Conservation (phyloP, 2,113 vertebrate species). For the Nymphicus hollandicus region DNA sequence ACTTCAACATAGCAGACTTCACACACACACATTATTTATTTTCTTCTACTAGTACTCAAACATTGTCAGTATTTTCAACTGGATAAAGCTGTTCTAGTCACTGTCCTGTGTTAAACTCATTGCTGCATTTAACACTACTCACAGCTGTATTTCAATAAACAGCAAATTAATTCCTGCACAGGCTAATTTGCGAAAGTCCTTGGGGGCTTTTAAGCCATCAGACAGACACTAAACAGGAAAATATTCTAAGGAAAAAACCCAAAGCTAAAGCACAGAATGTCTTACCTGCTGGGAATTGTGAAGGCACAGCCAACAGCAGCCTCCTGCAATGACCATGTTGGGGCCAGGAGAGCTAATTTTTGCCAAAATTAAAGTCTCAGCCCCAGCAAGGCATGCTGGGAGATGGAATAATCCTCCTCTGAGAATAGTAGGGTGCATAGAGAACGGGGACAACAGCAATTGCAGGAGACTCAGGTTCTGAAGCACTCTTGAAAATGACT, state of each 20-base stretch:
- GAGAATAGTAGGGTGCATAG: not conserved
- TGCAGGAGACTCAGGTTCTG: not conserved
- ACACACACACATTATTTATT: not conserved
- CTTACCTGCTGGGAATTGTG: conserved; percentile 1
- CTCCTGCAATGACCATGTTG: fast-evolving
- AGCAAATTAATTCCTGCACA: not conserved
- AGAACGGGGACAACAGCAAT: not conserved
- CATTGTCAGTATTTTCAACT: not conserved
- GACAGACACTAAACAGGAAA: not conserved
- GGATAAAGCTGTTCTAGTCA: not conserved
- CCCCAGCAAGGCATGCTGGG: not conserved
- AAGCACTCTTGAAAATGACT: not conserved
- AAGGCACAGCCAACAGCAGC: not conserved
- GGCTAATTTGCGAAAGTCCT: not conserved
- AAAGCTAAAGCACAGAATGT: not conserved
- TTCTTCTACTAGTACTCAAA: not conserved
- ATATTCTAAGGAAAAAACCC: not conserved
- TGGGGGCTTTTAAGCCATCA: not conserved
- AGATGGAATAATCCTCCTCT: not conserved
- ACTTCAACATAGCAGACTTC: not conserved
- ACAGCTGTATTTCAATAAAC: not conserved
- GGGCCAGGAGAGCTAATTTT: not conserved
- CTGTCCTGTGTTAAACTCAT: not conserved
- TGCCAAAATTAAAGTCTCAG: not conserved
- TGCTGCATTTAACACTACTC: not conserved